Percentiles rank a stretch among this genome's conserved stretches.
phyloP scores from a whole-genome alignment of 2,888 invertebrate species.

The Coelinius sp. region DNA sequence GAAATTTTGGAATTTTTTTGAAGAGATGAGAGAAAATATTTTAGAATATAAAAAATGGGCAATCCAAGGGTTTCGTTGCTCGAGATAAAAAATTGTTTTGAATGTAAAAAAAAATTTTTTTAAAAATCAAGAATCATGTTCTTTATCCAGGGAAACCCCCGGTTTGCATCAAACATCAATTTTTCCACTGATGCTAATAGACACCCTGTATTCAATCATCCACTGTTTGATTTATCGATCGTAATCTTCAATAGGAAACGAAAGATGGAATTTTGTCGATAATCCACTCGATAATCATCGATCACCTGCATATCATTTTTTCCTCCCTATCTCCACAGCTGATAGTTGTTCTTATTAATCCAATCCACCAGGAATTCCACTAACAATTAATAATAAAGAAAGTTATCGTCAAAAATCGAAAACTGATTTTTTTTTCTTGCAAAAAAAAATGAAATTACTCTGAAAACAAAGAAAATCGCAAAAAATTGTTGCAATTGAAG shows the following conservation, averaged over 20 bases:
- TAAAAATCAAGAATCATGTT: neutral
- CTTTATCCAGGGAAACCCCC: neutral
- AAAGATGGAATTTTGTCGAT: neutral
- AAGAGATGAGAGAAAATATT: too few relatives aligned
- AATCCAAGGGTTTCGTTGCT: too few relatives aligned
- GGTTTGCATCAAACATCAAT: too few relatives aligned
- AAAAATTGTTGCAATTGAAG: neutral
- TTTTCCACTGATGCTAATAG: neutral
- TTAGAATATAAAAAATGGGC: too few relatives aligned
- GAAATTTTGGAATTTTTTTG: too few relatives aligned
- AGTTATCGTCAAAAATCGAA: neutral
- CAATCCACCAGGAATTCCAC: neutral
- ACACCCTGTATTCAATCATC: neutral
- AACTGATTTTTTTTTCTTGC: neutral
- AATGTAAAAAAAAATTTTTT: too few relatives aligned
- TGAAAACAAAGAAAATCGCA: too few relatives aligned
- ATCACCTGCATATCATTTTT: neutral
- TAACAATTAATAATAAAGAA: neutral
- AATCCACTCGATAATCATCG: neutral
- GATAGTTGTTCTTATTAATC: constrained; percentile 2
- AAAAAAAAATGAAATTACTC: neutral
- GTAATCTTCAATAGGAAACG: neutral
- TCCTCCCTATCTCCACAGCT: constrained; percentile 1
- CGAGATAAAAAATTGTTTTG: too few relatives aligned
- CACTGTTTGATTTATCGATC: neutral